Evolutionary conservation across 2,888 invertebrate genomes (phyloP), one percentile per base, ranked within the genome.

Genomic region (Torymus aiolomorphi): DNA sequence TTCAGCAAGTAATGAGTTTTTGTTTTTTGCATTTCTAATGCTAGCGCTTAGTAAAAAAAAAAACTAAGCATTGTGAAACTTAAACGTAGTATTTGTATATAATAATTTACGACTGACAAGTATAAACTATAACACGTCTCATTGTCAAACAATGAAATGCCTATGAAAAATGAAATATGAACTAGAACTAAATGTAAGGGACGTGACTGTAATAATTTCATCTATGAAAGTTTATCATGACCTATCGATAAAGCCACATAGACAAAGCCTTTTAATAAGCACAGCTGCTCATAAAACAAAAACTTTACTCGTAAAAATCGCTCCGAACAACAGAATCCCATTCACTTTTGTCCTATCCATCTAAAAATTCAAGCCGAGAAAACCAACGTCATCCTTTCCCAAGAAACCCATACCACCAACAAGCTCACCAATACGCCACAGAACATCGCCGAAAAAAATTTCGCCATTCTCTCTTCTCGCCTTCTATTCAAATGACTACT

Each of bases 311-410:
- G 52, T 31, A 63, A 72, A 51, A 62, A 42, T 52, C 18, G 16
- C 18, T 42, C 13, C 51, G 18, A n/a, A 59, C 18, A n/a, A 59
- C 18, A 16, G 18, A 18, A 20, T 42, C 42, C 77, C 71, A 70
- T 77, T 77, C 77, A 71, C 77, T 71, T 65, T 71, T 77, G 77
- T 77, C 51, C 71, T 57, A n/a, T 3, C n/a, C 3, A 57, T 14
- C 3, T 52, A 77, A 77, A 77, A 77, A 77, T 71, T 54, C 70
- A 49, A 49, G 31, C 18, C 63, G 18, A 16, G 69, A 61, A 65
- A 56, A 56, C 20, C 65, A 20, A 18, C 63, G 57, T 71, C 77
- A 71, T 77, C 65, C 77, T 71, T 42, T 51, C 65, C 71, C 54
- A 31, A 77, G 63, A 61, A 65, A 70, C 18, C 70, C 13, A 42